Conservation (phyloP, 2,888 invertebrate species). For the Scaptomyza cyrtandrae region DNA sequence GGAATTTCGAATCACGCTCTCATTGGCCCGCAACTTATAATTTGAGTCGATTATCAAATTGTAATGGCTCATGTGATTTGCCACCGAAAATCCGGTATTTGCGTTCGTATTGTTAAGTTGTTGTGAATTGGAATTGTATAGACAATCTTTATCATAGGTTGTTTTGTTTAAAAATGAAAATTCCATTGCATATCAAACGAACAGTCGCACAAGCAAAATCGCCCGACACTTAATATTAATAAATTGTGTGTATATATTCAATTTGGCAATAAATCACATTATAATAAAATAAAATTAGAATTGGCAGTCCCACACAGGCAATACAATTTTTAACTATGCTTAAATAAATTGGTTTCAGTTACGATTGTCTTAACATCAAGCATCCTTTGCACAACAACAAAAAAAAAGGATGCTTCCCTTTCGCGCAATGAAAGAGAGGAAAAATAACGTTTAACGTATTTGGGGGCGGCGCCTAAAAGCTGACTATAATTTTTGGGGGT, state of each 20-base stretch:
- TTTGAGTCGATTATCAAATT: conserved; percentile 69
- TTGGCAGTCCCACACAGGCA: conserved; percentile 50
- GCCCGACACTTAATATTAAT: conserved; percentile 44
- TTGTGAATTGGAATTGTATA: conserved; percentile 68
- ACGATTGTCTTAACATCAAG: conserved; percentile 61
- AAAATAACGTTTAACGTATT: conserved; percentile 58
- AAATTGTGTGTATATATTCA: conserved; percentile 25
- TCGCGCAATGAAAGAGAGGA: conserved; percentile 61
- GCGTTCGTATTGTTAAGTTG: conserved; percentile 50
- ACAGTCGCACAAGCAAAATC: conserved; percentile 18
- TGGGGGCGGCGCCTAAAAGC: conserved; percentile 61
- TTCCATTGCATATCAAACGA: conserved; percentile 73
- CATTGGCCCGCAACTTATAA: conserved; percentile 68
- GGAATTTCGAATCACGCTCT: conserved; percentile 60
- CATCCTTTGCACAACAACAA: conserved; percentile 43
- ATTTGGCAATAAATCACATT: conserved; percentile 53
- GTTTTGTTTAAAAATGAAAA: conserved; percentile 82
- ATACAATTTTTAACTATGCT: conserved; percentile 67
- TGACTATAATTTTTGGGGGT: conserved; percentile 57
- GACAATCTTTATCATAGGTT: conserved; percentile 80
- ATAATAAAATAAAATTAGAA: conserved; percentile 51
- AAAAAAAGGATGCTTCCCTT: conserved; percentile 62
- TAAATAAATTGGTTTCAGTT: conserved; percentile 75
- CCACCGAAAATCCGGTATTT: conserved; percentile 58
- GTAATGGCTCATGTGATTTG: conserved; percentile 71